Conservation (phyloP, 2,797 vertebrate species). For the Dendrocincla fuliginosa region DNA sequence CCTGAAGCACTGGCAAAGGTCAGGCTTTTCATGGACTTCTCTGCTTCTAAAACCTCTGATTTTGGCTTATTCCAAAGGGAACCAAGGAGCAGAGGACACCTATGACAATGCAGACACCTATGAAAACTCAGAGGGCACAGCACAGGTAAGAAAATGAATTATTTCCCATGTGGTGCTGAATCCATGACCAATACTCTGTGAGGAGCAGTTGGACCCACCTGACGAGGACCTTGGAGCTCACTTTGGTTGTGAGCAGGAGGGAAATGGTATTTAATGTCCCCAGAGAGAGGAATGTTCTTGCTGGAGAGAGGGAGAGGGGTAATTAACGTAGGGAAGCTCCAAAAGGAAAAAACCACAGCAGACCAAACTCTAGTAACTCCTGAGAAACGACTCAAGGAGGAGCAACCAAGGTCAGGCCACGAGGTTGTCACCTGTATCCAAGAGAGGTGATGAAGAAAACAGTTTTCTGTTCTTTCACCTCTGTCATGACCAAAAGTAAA, state of each 20-base stretch:
- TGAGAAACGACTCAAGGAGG: neutral
- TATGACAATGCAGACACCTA: neutral
- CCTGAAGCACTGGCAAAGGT: neutral
- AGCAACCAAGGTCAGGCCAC: neutral
- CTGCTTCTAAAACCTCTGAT: neutral
- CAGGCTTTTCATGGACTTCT: neutral
- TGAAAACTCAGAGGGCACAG: neutral
- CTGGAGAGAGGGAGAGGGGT: neutral
- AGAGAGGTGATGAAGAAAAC: neutral
- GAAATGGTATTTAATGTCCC: neutral
- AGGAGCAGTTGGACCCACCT: neutral
- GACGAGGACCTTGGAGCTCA: neutral
- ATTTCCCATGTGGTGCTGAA: neutral
- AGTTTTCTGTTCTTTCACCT: neutral
- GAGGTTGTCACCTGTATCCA: neutral
- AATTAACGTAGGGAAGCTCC: neutral
- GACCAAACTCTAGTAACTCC: neutral
- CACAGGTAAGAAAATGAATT: neutral
- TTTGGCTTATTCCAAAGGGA: constrained; percentile 20
- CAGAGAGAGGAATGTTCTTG: neutral
- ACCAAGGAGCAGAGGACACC: neutral
- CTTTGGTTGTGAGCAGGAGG: neutral
- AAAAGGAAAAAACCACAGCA: neutral
- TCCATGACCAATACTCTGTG: neutral
- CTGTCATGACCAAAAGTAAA: neutral